Conservation (phyloP, 2,113 vertebrate species). For the Columba janthina region DNA sequence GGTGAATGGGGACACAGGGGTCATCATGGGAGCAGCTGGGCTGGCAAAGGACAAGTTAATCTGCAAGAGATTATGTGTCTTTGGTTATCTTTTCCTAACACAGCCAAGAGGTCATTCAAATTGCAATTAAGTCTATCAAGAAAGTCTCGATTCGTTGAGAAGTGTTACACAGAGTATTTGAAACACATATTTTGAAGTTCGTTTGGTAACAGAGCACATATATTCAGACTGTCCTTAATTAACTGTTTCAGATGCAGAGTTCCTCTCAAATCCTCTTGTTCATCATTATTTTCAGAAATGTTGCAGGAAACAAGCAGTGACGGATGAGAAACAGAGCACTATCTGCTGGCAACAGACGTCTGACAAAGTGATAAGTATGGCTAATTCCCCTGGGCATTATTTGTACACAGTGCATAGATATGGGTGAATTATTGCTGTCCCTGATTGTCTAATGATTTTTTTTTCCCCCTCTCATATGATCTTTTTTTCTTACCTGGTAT, state of each 20-base stretch:
- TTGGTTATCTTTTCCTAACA: background rate
- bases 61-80: background rate
- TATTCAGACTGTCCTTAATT: constrained; percentile 5
- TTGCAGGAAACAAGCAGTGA: constrained; percentile 49
- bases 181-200: constrained; percentile 12
- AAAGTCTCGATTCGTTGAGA: background rate
- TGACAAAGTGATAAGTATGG: constrained; percentile 64
- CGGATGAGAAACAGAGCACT: background rate
- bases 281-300: constrained; percentile 7
- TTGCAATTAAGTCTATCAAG: background rate
- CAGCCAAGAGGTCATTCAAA: background rate
- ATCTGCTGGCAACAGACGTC: constrained; percentile 48
- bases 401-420: constrained; percentile 71
- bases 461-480: constrained; percentile 56
- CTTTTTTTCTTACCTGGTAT: constrained; percentile 60
- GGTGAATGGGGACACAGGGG: accelerated
- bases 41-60: background rate
- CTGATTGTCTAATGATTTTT: constrained; percentile 78
- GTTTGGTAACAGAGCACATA: background rate
- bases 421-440: constrained; percentile 76
- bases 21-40: accelerated
- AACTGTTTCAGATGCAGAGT: constrained; percentile 6
- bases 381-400: constrained; percentile 72
- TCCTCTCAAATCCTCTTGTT: constrained; percentile 49
- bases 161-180: background rate